A percentile compares a stretch with the other conserved stretches of the same genome.
Conservation (phyloP, 2,797 vertebrate species). For the Poecilia picta region DNA sequence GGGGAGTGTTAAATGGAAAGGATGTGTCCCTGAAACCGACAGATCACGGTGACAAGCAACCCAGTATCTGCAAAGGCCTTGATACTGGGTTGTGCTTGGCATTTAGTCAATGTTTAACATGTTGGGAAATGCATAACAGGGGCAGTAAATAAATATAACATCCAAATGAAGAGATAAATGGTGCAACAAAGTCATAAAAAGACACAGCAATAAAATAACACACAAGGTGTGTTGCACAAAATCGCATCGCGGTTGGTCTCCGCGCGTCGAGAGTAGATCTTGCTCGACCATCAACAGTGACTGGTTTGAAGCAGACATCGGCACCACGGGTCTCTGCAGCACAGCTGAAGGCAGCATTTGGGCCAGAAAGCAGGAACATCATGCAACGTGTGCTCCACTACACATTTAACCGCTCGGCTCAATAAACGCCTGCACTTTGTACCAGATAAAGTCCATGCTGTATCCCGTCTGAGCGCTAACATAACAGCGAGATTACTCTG, state of each 20-base stretch:
- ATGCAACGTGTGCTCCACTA: not conserved
- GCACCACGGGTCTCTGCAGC: not conserved
- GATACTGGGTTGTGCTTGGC: not conserved
- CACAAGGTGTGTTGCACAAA: not conserved
- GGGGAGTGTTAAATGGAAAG: not conserved
- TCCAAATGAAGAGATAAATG: slow-evolving; percentile 3
- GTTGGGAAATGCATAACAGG: not conserved
- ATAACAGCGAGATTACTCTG: not conserved
- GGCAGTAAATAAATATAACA: not conserved
- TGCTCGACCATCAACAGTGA: rapidly evolving
- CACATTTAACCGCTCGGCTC: not conserved
- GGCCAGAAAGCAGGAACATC: not conserved
- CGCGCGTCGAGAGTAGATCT: not conserved
- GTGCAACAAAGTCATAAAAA: slow-evolving; percentile 2
- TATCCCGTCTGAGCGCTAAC: not conserved
- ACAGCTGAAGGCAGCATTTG: not conserved
- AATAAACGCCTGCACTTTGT: not conserved
- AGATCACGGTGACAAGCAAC: not conserved
- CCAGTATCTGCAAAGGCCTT: not conserved
- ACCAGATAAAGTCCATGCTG: not conserved
- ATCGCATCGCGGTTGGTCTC: not conserved
- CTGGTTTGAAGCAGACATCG: not conserved
- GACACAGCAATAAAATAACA: not conserved
- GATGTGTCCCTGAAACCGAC: not conserved
- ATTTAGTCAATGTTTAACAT: slow-evolving; percentile 15